Evolutionary conservation across 2,888 invertebrate genomes (phyloP), one percentile per base, ranked within the genome.

Genomic region (Platerodrilus igneus): DNA sequence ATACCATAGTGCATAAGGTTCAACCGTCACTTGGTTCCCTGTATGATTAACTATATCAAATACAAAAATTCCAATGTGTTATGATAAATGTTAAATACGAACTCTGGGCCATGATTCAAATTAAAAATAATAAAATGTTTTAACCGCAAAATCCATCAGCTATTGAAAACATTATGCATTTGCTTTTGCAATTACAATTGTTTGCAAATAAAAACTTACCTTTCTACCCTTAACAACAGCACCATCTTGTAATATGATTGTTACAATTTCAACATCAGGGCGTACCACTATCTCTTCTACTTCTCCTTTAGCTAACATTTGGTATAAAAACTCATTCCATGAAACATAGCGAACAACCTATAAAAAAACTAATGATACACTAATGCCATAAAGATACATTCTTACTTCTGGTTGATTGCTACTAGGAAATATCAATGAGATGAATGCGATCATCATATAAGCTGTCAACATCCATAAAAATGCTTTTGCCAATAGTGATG

Each of bases 271-370:
- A 55, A 83, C 72, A 60, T 90, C 90, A 0, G 92, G 92, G 22
- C 86, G 72, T 1, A 94, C 83, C 46, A 89, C 79, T 6, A 92
- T 70, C 67, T 90, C 86, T 56, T 89, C 85, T 0, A 95, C 95
- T 73, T 96, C 95, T 8, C 96, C 96, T 62, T 88, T 90, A 0
- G 88, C 83, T 36, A 97, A 69, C 88, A 97, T 90, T 45, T 92
- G 86, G 67, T 94, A 85, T 0, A 93, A 80, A 72, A 97, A 97
- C 69, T 96, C 95, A 69, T 93, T 92, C 96, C 96, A 97, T 0
- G 92, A 89, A 2, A 93, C 85, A 63, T 86, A 88, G 17, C 85
- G 73, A n/a, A 80, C 72, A 15, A 78, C 62, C 78, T 79, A 64
- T 4, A 46, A 47, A 33, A 21, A 20, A 15, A 8, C 7, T 22